Evolutionary conservation across 1,140 invertebrate genomes (phyloP).

Genomic region (Galleria mellonella): DNA sequence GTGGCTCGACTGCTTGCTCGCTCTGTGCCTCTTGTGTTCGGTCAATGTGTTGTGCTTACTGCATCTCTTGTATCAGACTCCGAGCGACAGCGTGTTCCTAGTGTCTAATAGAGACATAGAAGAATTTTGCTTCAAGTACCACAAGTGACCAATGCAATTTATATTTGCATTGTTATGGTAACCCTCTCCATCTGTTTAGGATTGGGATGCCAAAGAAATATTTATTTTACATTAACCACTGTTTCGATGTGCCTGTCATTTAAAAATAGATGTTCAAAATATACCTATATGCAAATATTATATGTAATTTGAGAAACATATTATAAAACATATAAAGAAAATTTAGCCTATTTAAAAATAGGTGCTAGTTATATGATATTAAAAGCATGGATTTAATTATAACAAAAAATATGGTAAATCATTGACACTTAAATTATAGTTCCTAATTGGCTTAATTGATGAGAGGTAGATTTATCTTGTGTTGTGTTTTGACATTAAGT

Average conservation of each 20-base stretch:
- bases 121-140: constrained; percentile 39
- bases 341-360: constrained; percentile 6
- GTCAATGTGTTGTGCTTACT: constrained; percentile 71
- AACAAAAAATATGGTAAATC: not conserved
- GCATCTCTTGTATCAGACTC: constrained; percentile 59
- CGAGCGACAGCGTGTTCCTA: constrained; percentile 20
- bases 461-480: constrained; percentile 10
- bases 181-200: too few relatives aligned
- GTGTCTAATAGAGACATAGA: constrained; percentile 40
- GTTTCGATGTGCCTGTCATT: too few relatives aligned
- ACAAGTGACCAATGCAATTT: constrained; percentile 18
- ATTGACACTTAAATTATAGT: constrained; percentile 1
- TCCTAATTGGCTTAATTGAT: constrained; percentile 7
- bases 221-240: too few relatives aligned
- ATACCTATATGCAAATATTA: too few relatives aligned
- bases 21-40: constrained; percentile 70
- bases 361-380: not conserved
- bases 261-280: too few relatives aligned
- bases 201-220: too few relatives aligned
- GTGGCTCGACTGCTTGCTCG: constrained; percentile 74
- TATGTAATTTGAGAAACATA: too few relatives aligned
- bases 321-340: too few relatives aligned
- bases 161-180: too few relatives aligned
- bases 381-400: constrained; percentile 1
- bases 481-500: constrained; percentile 19